Base-by-base conservation (phyloP, 1,140 invertebrate species). In the Drosophila malerkotliana region DNA sequence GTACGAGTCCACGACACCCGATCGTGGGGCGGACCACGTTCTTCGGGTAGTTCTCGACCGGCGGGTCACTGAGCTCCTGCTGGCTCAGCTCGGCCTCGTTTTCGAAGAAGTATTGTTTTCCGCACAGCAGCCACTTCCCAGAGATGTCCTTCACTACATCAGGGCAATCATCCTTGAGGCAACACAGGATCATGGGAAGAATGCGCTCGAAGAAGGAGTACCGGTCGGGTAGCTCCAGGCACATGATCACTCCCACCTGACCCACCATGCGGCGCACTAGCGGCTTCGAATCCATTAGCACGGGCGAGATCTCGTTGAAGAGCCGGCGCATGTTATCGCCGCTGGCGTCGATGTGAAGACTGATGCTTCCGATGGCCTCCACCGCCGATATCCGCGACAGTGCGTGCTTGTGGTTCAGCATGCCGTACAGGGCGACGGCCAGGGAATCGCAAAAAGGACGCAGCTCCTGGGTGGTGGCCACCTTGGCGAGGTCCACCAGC, bases 371-470 rank as follows among this genome's bases (percentile, higher is more conserved):
- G 57, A 98, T 94, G 34, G 96, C 94, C 90, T 94, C 93, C 24
- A 98, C 92, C 18, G 96, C 94, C 37, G 94, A 93, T 4, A 95
- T 93, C 72, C 97, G 92, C 44, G 98, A 95, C 92, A 94, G 95
- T 49, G 95, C 96, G 91, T 97, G 96, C 80, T 97, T 96, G 92
- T 98, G 97, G 48, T 93, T 92, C 69, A 97, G 94, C 85, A 95
- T 94, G 24, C 92, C 92, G 14, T 97, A 83, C 0, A 97, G 92
- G 9, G 97, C 96, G 78, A 95, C 95, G 0, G 97, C 93, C 54
- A 97, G 92, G 41, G 92, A 93, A 73, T 96, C 95, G 0, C 95
- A 95, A 71, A 94, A 94, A 44, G 94, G 92, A 78, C 97, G 95
- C 90, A 98, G 96, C 83, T 93, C 92, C n/a, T 94, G 93, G 8